Conservation (phyloP, 2,113 vertebrate species). For the Lepus americanus region DNA sequence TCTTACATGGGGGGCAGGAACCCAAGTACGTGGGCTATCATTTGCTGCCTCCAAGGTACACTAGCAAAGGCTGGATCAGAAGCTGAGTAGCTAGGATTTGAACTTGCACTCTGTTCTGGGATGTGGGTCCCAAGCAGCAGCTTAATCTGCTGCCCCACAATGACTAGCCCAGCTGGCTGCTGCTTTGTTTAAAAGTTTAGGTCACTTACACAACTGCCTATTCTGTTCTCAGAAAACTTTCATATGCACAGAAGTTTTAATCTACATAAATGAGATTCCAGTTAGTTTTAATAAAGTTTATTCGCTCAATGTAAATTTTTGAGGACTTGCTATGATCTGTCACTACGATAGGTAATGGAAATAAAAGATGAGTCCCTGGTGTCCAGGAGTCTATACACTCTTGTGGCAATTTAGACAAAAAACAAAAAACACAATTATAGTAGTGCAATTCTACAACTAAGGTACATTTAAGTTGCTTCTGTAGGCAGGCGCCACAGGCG, state of each 20-base stretch:
- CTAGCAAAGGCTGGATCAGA: too few species aligned
- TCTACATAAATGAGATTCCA: neutral
- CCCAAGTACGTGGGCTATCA: too few species aligned
- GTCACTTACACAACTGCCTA: conserved; percentile 9
- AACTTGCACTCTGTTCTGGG: too few species aligned
- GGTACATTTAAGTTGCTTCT: neutral
- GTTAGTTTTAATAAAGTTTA: conserved; percentile 10
- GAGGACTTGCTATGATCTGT: conserved; percentile 17
- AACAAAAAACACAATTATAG: neutral
- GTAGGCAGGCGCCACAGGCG: neutral
- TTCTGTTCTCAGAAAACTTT: conserved; percentile 34
- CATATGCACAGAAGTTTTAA: neutral
- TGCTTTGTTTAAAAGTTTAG: neutral
- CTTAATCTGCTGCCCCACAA: too few species aligned
- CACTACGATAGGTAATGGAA: neutral
- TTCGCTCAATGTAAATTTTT: neutral
- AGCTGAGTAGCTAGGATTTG: too few species aligned
- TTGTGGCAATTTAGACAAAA: neutral
- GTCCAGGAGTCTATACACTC: neutral
- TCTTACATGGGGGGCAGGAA: too few species aligned
- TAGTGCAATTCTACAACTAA: neutral
- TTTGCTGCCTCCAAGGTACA: too few species aligned
- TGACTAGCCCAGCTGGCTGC: neutral
- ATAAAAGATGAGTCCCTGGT: neutral
- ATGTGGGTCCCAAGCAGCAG: too few species aligned